phyloP scores from a whole-genome alignment of 2,888 invertebrate species.

The Himalopsyche tibetana region DNA sequence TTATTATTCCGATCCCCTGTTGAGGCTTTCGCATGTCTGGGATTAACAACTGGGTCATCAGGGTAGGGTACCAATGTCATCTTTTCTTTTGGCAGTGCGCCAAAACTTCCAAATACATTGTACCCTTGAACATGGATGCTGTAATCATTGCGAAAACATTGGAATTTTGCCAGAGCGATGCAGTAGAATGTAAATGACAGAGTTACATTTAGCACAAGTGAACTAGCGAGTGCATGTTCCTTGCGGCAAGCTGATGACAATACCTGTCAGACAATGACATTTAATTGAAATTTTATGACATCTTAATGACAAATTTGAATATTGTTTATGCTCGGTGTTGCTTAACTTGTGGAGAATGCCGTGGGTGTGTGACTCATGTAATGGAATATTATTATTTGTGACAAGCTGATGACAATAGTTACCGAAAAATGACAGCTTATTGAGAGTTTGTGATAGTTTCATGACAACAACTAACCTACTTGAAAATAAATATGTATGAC shows the following conservation, averaged over 20 bases:
- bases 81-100: constrained; percentile 19
- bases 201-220: background rate
- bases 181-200: background rate
- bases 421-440: background rate
- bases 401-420: background rate
- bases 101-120: constrained; percentile 40
- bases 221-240: too few species aligned
- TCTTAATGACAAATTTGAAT: too few species aligned
- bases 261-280: too few species aligned
- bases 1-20: background rate
- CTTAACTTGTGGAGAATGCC: too few species aligned
- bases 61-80: constrained; percentile 32
- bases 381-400: background rate
- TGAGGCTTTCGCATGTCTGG: constrained; percentile 21
- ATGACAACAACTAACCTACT: background rate
- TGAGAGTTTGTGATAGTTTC: background rate
- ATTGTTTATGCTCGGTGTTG: too few species aligned
- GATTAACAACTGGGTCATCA: constrained; percentile 38
- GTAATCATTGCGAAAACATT: constrained; percentile 47
- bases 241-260: too few species aligned
- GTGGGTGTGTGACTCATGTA: too few species aligned
- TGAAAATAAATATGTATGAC: too few species aligned
- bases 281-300: too few species aligned
- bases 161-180: constrained; percentile 32
- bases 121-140: constrained; percentile 53